Base-by-base conservation (phyloP, 2,797 vertebrate species). In the Crax fasciolata region DNA sequence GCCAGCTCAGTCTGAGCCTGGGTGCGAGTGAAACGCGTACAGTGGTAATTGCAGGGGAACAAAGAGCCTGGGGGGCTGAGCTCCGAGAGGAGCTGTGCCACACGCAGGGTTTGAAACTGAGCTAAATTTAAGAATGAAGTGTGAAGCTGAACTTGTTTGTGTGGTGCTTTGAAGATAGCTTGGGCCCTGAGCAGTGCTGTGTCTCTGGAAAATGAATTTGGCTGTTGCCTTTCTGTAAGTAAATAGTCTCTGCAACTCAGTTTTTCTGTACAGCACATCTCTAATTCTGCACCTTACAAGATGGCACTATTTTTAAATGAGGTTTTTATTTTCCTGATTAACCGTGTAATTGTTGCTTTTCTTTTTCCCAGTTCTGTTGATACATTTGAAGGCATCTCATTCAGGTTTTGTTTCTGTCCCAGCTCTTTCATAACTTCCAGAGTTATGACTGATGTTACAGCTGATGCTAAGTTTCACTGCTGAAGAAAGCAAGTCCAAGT, bases 261-360 rank as follows among this genome's bases (percentile, higher is more conserved):
- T 75, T 77, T 44, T 79, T 81, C 89, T 30, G 17, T 49, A 44
- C 11, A 55, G 35, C 20, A 12, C 59, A 32, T 59, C 75, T 58
- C 76, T 87, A 73, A 61, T 54, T 51, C 61, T 19, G 32, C 46
- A 66, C 65, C 68, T 76, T 68, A 66, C 19, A 58, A 67, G 63
- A 75, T 38, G 43, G 39, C 43, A 54, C 65, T 65, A 59, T 83
- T 94, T 94, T 95, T 54, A 75, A 89, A 91, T 55, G 43, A 80
- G n/a, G 67, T 44, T 95, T 90, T 84, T 85, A 48, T 24, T 67
- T 85, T 10, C 68, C 83, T 94, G 84, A 67, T 91, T 87, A 93
- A 84, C 80, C 63, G 61, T 62, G 74, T 52, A 52, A 84, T 23
- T 21, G 87, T 83, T 63, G 59, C 68, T 87, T 87, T 46, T 52